Evolutionary conservation across 2,113 vertebrate species (phyloP), one percentile per base, ranked within the genome.

Genomic region (Myrmecophaga tridactyla): DNA sequence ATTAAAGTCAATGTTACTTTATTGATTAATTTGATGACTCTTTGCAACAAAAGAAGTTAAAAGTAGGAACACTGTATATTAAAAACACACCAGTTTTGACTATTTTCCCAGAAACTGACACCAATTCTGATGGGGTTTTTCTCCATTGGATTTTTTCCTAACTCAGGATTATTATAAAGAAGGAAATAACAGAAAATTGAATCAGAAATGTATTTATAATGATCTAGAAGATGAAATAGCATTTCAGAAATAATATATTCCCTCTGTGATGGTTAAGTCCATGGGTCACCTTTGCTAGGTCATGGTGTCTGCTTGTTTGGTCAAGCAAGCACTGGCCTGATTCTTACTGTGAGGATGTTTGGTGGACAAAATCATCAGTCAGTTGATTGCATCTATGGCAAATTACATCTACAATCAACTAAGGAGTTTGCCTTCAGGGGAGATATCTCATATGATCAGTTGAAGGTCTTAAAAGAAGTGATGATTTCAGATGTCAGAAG

Each of bases 61-160:
- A 94, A 46, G 67, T 96, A 58, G 31, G 97, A 95, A 23, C 53
- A 21, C 15, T 93, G 17, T 20, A 7, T 41, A 65, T 86, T 80
- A 94, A 96, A 96, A 70, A 6, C 1, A 46, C 3, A 63, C 83
- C 36, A 21, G 31, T 6, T 96, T 94, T 82, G n/a, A 96, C 85
- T 90, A 1, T 46, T 97, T 98, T 97, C 86, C 93, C 76, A 97
- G 94, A 97, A 96, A 89, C n/a, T 75, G 46, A 94, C 1, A 69
- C 6, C 0, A 58, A 84, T 93, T 97, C 46, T 46, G 41, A 56
- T 93, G 11, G 8, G 86, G 96, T 97, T 76, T 92, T 67, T 18
- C 18, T 17, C 14, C 7, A 91, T 78, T 29, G 56, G 4, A 63
- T 27, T 51, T 15, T 86, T 94, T 23, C 77, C 17, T 67, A 95